phyloP scores from a whole-genome alignment of 2,113 vertebrate species.

The Phrynocephalus versicolor region DNA sequence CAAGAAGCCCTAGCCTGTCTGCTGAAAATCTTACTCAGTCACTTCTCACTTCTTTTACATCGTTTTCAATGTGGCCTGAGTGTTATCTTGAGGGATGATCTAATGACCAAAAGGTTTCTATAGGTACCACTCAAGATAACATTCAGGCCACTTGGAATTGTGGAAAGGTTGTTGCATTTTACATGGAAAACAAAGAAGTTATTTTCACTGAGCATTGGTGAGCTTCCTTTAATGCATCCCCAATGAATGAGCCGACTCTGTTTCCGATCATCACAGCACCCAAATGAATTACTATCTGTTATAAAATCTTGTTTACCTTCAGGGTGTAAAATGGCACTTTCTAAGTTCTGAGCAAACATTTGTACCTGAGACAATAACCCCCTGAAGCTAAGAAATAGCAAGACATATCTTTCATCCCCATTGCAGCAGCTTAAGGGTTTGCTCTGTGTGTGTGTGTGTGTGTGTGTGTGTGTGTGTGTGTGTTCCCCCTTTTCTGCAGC shows the following conservation, averaged over 20 bases:
- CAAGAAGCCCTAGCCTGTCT: not conserved
- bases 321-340: conserved; percentile 37
- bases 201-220: not conserved
- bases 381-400: not conserved
- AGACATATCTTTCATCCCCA: not conserved
- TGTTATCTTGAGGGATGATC: no score
- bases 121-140: not conserved
- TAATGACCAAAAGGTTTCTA: no score
- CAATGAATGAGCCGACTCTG: conserved; percentile 17
- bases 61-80: no score
- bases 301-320: conserved; percentile 30
- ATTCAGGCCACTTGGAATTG: not conserved
- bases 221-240: not conserved
- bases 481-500: not conserved
- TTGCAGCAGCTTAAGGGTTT: conserved; percentile 19
- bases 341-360: conserved; percentile 44
- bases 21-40: not conserved
- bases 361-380: conserved; percentile 41
- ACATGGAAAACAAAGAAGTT: not conserved
- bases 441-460: not conserved
- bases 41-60: no score
- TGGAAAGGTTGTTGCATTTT: not conserved
- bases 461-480: not conserved
- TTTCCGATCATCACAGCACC: conserved; percentile 32
- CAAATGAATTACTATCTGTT: conserved; percentile 41